Percentiles rank a stretch among this genome's conserved stretches.
Conservation (phyloP, 2,888 invertebrate species). For the Cataglyphis livida region DNA sequence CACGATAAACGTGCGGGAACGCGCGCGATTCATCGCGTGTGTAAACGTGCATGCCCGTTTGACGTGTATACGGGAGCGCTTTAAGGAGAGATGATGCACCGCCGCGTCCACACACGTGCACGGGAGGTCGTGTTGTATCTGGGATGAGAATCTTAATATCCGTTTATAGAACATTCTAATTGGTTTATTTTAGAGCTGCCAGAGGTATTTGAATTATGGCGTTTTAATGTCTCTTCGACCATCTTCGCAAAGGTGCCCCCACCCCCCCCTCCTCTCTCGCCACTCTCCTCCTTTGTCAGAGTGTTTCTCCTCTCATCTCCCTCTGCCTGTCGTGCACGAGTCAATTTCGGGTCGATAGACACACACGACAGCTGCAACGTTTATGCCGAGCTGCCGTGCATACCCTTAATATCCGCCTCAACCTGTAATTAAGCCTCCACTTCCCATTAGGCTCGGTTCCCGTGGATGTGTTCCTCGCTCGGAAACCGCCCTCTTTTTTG, state of each 20-base stretch:
- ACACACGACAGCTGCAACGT: conserved; percentile 74
- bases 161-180: conserved; percentile 71
- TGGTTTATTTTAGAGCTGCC: conserved; percentile 75
- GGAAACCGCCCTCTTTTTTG: conserved; percentile 55
- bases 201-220: conserved; percentile 73
- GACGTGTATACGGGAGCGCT: conserved; percentile 19
- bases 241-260: neutral
- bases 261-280: neutral
- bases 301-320: conserved; percentile 18
- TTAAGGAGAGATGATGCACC: conserved; percentile 41
- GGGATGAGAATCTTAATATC: conserved; percentile 74
- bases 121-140: conserved; percentile 40
- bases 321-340: conserved; percentile 60
- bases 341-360: conserved; percentile 75
- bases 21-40: conserved; percentile 20
- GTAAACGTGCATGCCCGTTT: conserved; percentile 10
- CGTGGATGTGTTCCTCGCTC: conserved; percentile 60
- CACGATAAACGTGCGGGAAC: conserved; percentile 24
- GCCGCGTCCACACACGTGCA: neutral
- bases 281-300: conserved; percentile 27
- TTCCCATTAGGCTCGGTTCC: conserved; percentile 75
- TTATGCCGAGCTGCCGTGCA: conserved; percentile 76
- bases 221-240: conserved; percentile 67
- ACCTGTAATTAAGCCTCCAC: conserved; percentile 75
- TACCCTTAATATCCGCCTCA: conserved; percentile 76